Evolutionary conservation across 2,113 vertebrate genomes (phyloP), one percentile per base, ranked within the genome.

Genomic region (Salminus brasiliensis): DNA sequence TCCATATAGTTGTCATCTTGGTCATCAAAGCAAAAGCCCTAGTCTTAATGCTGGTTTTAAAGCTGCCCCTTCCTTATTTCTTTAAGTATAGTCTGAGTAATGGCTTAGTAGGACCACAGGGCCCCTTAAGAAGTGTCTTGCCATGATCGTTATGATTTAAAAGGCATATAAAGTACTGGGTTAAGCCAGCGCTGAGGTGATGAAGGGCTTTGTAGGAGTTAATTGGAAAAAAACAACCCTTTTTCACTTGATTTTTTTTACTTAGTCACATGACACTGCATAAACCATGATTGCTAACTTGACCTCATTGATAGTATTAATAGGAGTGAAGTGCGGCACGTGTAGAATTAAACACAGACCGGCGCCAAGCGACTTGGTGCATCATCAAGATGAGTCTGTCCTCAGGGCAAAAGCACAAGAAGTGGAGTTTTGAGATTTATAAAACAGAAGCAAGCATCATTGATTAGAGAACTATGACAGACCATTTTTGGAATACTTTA

Each of bases 11-110:
- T 79, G 75, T 59, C 81, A 84, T 84, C 84, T 71, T 82, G 68
- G 69, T 78, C 57, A 75, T 68, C 43, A 85, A 83, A 81, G 30
- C n/a, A 79, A 88, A 90, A 91, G 88, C 88, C 83, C 70, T n/a
- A 41, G 68, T 74, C 52, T 86, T 80, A 74, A 36, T 43, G 23
- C 36, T 63, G 32, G 69, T 57, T 66, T 49, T 75, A 45, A 77
- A 79, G 70, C 71, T 68, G 25, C 23, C 16, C 23, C 29, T 49
- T 43, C 36, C n/a, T 47, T 59, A 63, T 55, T 73, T 59, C 27
- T 52, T 66, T 57, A 79, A 80, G 43, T 41, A 66, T 10, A 25
- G 53, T 30, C 29, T 72, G 25, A 53, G 34, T 60, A 65, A 47
- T 71, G 49, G 66, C 77, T 72, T 83, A 75, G 15, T 27, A 53